Evolutionary conservation across 1,140 invertebrate species (phyloP).

Genomic region (Sitobion miscanthi): DNA sequence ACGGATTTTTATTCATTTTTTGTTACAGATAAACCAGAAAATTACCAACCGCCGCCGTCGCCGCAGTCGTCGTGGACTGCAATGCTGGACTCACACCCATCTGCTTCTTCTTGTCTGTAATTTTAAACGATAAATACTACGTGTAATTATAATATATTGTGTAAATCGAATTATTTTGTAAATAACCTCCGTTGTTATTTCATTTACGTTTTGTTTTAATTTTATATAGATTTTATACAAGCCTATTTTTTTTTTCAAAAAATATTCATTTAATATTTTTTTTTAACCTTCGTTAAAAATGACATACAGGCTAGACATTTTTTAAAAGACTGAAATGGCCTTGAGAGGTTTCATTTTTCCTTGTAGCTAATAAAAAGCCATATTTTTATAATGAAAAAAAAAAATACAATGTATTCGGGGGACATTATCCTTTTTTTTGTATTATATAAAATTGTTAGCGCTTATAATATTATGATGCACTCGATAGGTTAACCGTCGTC

Average conservation of each 20-base stretch:
- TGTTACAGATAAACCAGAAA: constrained; percentile 19
- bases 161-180: constrained; percentile 55
- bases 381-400: constrained; percentile 51
- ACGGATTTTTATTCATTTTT: neutral
- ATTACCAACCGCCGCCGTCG: neutral
- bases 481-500: neutral
- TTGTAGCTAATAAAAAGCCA: constrained; percentile 54
- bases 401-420: constrained; percentile 48
- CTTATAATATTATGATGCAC: constrained; percentile 17
- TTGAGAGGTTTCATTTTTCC: constrained; percentile 45
- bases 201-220: constrained; percentile 50
- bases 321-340: constrained; percentile 56
- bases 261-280: constrained; percentile 17
- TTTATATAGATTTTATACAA: constrained; percentile 54
- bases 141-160: constrained; percentile 36
- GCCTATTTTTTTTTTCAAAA: neutral
- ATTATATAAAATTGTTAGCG: constrained; percentile 36
- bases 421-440: constrained; percentile 39
- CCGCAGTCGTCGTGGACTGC: neutral
- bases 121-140: constrained; percentile 23
- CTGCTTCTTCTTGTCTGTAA: constrained; percentile 54
- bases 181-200: constrained; percentile 52
- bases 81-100: neutral
- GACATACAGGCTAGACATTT: constrained; percentile 56
- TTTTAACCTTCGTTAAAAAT: constrained; percentile 46